These are phyloP conservation scores for Buphagus erythrorhynchus DNA, from an alignment of 2,797 vertebrate species.

Conservation along the genomic window DNA sequence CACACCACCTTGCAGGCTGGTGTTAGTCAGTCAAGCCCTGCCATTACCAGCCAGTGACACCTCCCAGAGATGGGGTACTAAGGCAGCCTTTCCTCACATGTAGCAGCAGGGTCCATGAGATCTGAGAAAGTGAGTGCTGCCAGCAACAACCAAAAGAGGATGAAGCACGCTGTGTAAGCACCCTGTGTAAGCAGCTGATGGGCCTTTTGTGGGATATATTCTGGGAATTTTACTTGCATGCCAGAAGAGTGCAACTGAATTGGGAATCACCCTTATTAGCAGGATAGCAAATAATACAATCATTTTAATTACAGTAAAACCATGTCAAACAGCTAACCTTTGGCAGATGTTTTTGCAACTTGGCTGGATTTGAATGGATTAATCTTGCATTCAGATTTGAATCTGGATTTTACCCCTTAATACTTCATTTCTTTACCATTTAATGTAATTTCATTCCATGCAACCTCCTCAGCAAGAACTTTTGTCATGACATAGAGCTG, in stretches of 20 bases:
- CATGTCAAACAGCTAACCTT: background rate
- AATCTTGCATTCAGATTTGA: background rate
- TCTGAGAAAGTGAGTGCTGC: background rate
- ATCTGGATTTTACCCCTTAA: background rate
- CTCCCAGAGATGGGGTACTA: background rate
- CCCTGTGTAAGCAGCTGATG: background rate
- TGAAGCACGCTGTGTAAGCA: rapidly evolving
- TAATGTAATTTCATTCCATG: background rate
- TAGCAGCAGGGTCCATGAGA: background rate
- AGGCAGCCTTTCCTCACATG: background rate
- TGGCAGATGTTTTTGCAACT: background rate
- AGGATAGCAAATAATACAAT: background rate
- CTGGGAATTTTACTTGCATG: background rate
- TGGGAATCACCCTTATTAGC: background rate
- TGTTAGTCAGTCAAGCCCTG: background rate
- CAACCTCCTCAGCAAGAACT: background rate
- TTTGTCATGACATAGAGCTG: background rate
- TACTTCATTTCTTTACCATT: background rate
- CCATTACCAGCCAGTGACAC: background rate
- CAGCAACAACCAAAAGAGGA: background rate
- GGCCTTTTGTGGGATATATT: background rate
- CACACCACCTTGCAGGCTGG: background rate
- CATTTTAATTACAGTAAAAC: background rate
- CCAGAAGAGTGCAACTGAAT: background rate
- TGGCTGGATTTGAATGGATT: background rate